These are phyloP conservation scores for Ophonus ardosiacus DNA, from an alignment of 2,888 invertebrate species.

Conservation along the genomic window DNA sequence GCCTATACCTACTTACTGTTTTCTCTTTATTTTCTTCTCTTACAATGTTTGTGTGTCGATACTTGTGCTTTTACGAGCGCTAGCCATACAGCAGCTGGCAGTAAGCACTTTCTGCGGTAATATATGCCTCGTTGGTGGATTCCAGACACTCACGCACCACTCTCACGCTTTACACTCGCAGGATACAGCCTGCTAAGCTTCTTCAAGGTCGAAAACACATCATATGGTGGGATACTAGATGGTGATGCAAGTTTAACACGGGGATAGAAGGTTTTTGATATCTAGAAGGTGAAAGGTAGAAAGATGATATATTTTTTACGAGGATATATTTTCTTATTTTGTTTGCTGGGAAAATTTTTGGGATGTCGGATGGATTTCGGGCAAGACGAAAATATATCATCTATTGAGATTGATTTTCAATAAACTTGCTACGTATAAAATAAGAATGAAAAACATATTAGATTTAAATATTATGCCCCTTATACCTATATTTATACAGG, in stretches of 20 bases:
- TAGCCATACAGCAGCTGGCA: conserved; percentile 1
- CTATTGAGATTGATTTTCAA: no score
- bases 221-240: background rate
- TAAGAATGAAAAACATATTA: no score
- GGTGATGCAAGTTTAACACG: conserved; percentile 36
- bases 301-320: no score
- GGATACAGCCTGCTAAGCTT: background rate
- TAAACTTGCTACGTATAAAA: no score
- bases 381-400: no score
- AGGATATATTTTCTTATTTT: no score
- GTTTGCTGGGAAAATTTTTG: no score
- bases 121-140: conserved; percentile 29
- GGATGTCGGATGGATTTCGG: no score
- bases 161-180: background rate
- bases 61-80: background rate
- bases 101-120: conserved; percentile 19
- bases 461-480: no score
- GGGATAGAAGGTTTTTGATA: conserved; percentile 19
- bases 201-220: background rate
- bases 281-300: background rate
- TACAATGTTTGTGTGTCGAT: conserved; percentile 9
- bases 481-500: no score
- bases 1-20: no score
- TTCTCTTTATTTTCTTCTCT: background rate
- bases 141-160: background rate